Percentiles rank a stretch among this genome's conserved stretches.
These are phyloP conservation scores for Apteryx mantelli DNA, from an alignment of 2,113 vertebrate genomes.

Conservation along the genomic window DNA sequence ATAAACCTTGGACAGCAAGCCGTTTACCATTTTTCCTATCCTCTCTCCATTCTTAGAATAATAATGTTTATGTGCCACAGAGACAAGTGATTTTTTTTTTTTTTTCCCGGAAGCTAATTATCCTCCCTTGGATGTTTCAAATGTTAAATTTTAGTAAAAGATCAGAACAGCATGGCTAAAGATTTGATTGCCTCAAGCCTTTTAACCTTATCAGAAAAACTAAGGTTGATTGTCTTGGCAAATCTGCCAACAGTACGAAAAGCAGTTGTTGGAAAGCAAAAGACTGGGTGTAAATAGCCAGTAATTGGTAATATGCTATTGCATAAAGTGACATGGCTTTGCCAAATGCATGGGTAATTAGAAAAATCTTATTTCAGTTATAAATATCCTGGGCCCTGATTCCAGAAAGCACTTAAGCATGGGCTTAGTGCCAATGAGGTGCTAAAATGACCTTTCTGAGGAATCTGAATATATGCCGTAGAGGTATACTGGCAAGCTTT, in stretches of 20 bases:
- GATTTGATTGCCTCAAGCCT: conserved; percentile 57
- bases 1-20: not conserved
- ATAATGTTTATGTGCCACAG: not conserved
- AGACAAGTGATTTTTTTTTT: not conserved
- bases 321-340: not conserved
- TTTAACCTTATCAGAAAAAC: conserved; percentile 73
- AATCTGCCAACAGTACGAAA: conserved; percentile 41
- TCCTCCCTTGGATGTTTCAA: conserved; percentile 39
- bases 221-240: conserved; percentile 60
- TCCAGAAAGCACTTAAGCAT: conserved; percentile 34
- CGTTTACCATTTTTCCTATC: not conserved
- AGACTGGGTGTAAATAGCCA: conserved; percentile 44
- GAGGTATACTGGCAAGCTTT: not conserved
- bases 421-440: conserved; percentile 19
- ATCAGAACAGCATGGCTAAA: conserved; percentile 36
- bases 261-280: conserved; percentile 44
- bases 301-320: conserved; percentile 35
- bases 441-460: not conserved
- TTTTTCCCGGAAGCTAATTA: not conserved
- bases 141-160: conserved; percentile 33
- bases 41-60: not conserved
- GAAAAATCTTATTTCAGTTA: not conserved
- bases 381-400: not conserved
- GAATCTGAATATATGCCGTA: not conserved
- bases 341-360: not conserved